Evolutionary conservation across 2,113 vertebrate genomes (phyloP), one percentile per base, ranked within the genome.

Genomic region (Mobula birostris): DNA sequence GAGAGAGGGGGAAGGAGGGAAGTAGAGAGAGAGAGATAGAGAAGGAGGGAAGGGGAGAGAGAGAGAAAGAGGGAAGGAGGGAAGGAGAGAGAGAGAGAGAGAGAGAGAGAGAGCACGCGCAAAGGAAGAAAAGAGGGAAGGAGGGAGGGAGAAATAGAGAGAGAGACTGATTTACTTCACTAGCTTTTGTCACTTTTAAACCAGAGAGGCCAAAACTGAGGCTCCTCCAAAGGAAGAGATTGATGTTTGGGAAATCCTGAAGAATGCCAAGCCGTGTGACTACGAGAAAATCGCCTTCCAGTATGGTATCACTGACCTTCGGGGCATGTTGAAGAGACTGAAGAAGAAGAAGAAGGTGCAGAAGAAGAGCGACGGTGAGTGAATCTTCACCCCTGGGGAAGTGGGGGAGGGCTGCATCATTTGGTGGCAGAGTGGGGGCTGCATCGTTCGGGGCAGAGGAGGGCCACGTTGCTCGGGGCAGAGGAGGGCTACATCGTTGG

Each of bases 221-320:
- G 97, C 96, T 0, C 95, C 95, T 48, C 96, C 96, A 0, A 96
- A 96, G 0, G 97, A 97, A 0, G 97, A 98, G 0, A 96, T 97
- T 77, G 98, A 98, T 0, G 98, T 98, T 27, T 97, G 98, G 95
- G 97, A 98, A 15, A 98, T 99, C 95, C 95, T 99, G 94, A 98
- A 98, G 95, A 96, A 94, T 0, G 98, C 98, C 0, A 98, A 98
- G 95, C 98, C 98, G 93, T 98, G 98, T 2, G 98, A 99, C 95
- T 99, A 97, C 0, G 98, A 99, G 97, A 97, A 96, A 94, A 99
- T 99, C 0, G 98, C 98, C 94, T 98, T 99, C 85, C 95, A 99
- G 95, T 98, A 99, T 0, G 98, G 98, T 94, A 98, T 98, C 96
- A 99, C 98, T 0, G 98, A 99, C 96, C 97, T 99, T 63, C 96